These are phyloP conservation scores for Hemichromis elongatus DNA, from an alignment of 2,113 vertebrate species.

Conservation along the genomic window DNA sequence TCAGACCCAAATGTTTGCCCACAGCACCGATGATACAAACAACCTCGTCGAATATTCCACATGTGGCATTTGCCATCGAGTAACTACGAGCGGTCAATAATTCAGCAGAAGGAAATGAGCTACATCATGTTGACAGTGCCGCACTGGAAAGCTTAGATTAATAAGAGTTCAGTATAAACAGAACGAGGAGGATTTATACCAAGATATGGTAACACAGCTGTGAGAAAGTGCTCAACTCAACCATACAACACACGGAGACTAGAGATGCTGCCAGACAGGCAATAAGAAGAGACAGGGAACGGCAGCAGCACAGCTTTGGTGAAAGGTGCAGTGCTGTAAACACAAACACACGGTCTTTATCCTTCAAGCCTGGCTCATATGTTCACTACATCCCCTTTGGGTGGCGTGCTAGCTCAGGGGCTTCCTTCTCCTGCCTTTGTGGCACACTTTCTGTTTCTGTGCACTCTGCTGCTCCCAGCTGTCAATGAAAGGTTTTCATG, in stretches of 20 bases:
- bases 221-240: not conserved
- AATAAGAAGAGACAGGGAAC: not conserved
- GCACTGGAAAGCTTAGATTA: not conserved
- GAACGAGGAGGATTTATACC: not conserved
- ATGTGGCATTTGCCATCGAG: slow-evolving; percentile 51
- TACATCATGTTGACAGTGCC: not conserved
- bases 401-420: not conserved
- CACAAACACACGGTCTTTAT: not conserved
- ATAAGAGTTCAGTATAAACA: not conserved
- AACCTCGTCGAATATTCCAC: slow-evolving; percentile 42
- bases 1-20: slow-evolving; percentile 60
- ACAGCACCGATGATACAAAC: slow-evolving; percentile 41
- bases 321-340: not conserved
- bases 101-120: slow-evolving; percentile 8
- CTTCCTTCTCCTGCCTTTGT: not conserved
- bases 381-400: not conserved
- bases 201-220: not conserved
- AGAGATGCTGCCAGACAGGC: not conserved
- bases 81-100: slow-evolving; percentile 22
- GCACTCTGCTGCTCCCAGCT: not conserved
- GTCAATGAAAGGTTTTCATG: not conserved
- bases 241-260: not conserved
- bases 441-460: not conserved
- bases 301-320: fast-evolving
- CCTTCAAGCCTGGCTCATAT: not conserved